Evolutionary conservation across 2,888 invertebrate genomes (phyloP), one percentile per base, ranked within the genome.

Genomic region (Drosophila neoperkinsi): DNA sequence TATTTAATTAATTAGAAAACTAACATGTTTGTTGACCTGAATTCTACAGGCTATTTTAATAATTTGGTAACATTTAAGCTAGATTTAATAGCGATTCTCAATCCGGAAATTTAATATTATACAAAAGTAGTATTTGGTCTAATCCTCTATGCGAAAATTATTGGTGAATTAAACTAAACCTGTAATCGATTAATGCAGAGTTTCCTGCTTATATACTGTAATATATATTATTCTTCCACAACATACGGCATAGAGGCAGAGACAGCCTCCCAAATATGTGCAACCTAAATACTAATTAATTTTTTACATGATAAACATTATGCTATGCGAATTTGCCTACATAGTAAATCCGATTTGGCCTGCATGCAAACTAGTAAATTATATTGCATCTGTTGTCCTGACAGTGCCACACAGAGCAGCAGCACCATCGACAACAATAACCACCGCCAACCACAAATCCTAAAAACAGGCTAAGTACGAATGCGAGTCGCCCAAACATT

Each of bases 321-420:
- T 58, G n/a, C 55, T 30, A 67, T 18, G 71, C 52, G 66, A 58
- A 62, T 59, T 68, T 56, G 55, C 41, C 30, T 25, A 56, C 2
- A 53, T 34, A 31, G 18, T 43, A 82, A 82, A 82, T 74, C 82
- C 55, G 74, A 76, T 76, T 82, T 49, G 70, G 56, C 30, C 63
- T 81, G 83, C 83, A 83, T 84, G 79, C 82, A 84, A 83, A 85
- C 80, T 75, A 82, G 74, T 79, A 82, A 83, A 83, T 85, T 83
- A 83, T 83, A 69, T 55, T 75, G 83, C 83, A 83, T 75, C 75
- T 83, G 83, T 74, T 83, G 74, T 74, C 82, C 53, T 53, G 18
- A 43, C 67, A 51, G 57, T 59, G 57, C 36, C 52, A 36, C 66
- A 52, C 16, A 51, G 38, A 55, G 38, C 49, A 55, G 5, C 59